A percentile compares a stretch with the other conserved stretches of the same genome.
Conservation (phyloP, 2,113 vertebrate genomes). For the Lophotis ruficrista region DNA sequence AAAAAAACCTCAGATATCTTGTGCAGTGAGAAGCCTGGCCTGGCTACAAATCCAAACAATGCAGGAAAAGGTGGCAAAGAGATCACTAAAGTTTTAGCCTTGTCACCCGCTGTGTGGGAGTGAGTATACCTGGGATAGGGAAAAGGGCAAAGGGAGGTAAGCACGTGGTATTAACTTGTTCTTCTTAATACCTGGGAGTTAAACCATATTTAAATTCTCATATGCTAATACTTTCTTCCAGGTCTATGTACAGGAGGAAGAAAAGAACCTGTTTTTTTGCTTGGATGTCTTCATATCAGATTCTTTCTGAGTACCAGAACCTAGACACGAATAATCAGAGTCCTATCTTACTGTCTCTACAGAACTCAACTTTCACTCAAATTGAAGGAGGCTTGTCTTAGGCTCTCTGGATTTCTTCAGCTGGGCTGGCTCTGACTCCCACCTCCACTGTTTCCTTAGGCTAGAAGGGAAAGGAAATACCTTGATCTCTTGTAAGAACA, state of each 20-base stretch:
- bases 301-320: not conserved
- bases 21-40: not conserved
- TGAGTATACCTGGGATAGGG: not conserved
- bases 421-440: not conserved
- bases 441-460: not conserved
- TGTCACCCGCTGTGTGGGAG: not conserved
- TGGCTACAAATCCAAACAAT: not conserved
- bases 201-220: not conserved
- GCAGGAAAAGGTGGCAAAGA: not conserved
- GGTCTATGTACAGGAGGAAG: not conserved
- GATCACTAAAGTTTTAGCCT: not conserved
- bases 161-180: not conserved
- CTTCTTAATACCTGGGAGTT: not conserved
- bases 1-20: not conserved
- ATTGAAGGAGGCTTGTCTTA: not conserved
- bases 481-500: not conserved
- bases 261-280: not conserved
- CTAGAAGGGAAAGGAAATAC: constrained; percentile 15
- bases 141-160: not conserved
- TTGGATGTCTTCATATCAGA: not conserved
- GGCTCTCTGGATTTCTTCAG: not conserved
- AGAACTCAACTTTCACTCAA: not conserved
- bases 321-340: not conserved
- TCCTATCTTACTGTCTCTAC: not conserved
- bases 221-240: not conserved